Base-by-base conservation (phyloP, 1,140 invertebrate genomes). In the Microplitis mediator region DNA sequence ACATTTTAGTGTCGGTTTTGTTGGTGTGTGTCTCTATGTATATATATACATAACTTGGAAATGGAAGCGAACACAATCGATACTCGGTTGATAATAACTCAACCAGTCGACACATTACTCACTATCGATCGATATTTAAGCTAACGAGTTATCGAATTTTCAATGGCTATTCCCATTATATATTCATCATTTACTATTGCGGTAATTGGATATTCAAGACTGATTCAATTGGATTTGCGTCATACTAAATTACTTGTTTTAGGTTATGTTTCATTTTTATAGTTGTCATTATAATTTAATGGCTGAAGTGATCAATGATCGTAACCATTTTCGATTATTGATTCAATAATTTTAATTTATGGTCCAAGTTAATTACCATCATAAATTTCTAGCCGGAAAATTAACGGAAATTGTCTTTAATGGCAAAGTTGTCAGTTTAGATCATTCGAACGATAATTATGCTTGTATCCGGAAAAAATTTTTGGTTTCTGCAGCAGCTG, bases 51-150 rank as follows among this genome's bases (percentile, higher is more conserved):
- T 60, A n/a, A 58, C 34, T 13, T 34, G 52, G 32, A 36, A 36
- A 54, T 65, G 34, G 6, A 50, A 36, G 56, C 56, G 34, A 72
- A 32, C 32, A 64, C 60, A 72, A 16, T 32, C 60, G 11, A 23
- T 61, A 45, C 39, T 32, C 23, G 60, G 16, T 61, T 64, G 54
- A 68, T 68, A 63, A 73, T 73, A 73, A 73, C 69, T 69, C 60
- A 69, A 64, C 31, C 60, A 69, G 50, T 73, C 66, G 72, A 73
- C 72, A 73, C 66, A 73, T 73, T 56, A 39, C 58, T 58, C 35
- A 58, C n/a, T 35, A 45, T 32, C 51, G 56, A 64, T 69, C 32
- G 34, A 45, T 65, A 23, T 65, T 65, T 65, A 65, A 65, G 23
- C 63, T 50, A 45, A 65, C 63, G 35, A 45, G 39, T 69, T 54